These are phyloP conservation scores for Glaucidium brasilianum DNA, from an alignment of 2,113 vertebrate species.

Conservation along the genomic window DNA sequence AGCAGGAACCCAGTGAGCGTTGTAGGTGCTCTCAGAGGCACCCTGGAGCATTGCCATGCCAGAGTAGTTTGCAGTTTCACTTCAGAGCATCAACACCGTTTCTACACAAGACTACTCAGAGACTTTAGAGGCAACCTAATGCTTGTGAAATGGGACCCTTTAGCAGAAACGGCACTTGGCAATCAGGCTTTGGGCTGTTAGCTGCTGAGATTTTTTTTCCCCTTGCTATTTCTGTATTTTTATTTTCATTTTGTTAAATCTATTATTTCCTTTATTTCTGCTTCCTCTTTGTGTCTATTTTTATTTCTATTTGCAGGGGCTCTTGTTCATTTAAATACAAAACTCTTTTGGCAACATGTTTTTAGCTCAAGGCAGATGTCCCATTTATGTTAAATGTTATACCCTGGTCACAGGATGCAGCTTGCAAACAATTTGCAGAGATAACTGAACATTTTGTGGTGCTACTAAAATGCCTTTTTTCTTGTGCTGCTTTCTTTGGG, in stretches of 20 bases:
- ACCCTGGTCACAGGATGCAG: not conserved
- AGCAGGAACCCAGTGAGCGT: fast-evolving
- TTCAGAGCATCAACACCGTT: fast-evolving
- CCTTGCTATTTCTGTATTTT: not conserved
- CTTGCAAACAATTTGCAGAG: not conserved
- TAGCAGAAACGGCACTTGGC: not conserved
- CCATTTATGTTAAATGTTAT: not conserved
- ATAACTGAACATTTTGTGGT: not conserved
- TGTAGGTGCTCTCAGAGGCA: not conserved
- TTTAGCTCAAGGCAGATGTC: not conserved
- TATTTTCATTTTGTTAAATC: conserved; percentile 14
- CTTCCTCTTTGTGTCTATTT: conserved; percentile 8
- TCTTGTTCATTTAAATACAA: not conserved
- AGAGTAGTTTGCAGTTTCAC: not conserved
- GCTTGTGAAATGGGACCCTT: not conserved
- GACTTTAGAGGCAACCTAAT: fast-evolving
- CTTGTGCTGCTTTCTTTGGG: not conserved
- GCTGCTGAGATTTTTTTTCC: not conserved
- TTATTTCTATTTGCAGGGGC: not conserved
- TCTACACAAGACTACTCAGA: not conserved
- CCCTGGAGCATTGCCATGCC: fast-evolving
- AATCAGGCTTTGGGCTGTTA: not conserved
- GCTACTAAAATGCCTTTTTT: not conserved
- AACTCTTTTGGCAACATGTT: not conserved
- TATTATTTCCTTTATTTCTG: not conserved